Evolutionary conservation across 2,113 vertebrate genomes (phyloP).

Genomic region (Nesogale talazaci): DNA sequence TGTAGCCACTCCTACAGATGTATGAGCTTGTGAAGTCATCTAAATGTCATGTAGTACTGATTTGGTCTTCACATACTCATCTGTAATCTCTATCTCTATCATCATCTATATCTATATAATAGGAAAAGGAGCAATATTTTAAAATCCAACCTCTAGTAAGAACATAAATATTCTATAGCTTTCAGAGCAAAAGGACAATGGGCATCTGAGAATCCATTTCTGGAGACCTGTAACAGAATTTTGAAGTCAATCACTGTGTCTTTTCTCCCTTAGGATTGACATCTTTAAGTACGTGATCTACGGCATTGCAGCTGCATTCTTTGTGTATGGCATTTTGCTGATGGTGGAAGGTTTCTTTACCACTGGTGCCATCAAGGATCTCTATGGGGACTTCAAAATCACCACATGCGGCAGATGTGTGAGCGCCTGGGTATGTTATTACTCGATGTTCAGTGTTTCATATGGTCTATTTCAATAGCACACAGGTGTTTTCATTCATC

Average conservation of each 20-base stretch:
- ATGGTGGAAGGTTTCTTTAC: slow-evolving; percentile 99
- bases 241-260: slow-evolving; percentile 64
- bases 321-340: slow-evolving; percentile 98
- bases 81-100: too few species aligned
- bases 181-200: not conserved
- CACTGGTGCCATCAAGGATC: slow-evolving; percentile 98
- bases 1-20: too few species aligned
- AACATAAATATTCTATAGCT: not conserved
- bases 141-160: not conserved
- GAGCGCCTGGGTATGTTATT: slow-evolving; percentile 95
- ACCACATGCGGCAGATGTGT: slow-evolving; percentile 98
- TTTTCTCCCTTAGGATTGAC: slow-evolving; percentile 91
- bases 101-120: too few species aligned
- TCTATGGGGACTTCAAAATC: slow-evolving; percentile 99
- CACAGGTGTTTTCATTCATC: not conserved
- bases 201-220: not conserved
- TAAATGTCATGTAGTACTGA: not conserved
- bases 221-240: slow-evolving; percentile 39
- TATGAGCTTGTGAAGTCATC: not conserved
- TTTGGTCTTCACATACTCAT: not conserved
- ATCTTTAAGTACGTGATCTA: slow-evolving; percentile 99
- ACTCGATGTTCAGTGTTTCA: not conserved
- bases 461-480: not conserved
- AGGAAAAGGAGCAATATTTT: not conserved
- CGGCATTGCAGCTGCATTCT: slow-evolving; percentile 98